phyloP scores from a whole-genome alignment of 2,888 invertebrate genomes.

The Corbicula japonica region DNA sequence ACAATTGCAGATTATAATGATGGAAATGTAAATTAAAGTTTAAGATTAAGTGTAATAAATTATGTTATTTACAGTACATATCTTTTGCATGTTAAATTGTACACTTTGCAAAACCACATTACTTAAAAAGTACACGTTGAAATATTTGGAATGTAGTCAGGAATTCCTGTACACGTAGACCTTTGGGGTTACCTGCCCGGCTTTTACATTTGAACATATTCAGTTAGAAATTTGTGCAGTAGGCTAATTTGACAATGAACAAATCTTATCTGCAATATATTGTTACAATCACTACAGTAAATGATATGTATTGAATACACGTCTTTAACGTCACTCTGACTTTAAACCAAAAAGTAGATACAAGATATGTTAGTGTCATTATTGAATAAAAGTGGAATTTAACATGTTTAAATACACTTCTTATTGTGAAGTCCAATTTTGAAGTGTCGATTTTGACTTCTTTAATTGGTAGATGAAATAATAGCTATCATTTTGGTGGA shows the following conservation, averaged over 20 bases:
- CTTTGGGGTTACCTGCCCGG: conserved; percentile 7
- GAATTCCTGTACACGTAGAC: conserved; percentile 18
- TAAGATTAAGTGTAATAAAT: no score
- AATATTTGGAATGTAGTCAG: conserved; percentile 23
- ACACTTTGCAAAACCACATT: no score
- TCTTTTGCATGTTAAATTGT: no score
- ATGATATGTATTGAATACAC: conserved; percentile 36
- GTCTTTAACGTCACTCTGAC: conserved; percentile 28
- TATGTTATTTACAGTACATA: no score
- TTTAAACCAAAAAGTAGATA: conserved; percentile 21
- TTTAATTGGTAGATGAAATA: conserved; percentile 5
- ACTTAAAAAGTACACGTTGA: conserved; percentile 26
- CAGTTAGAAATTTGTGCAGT: conserved; percentile 14
- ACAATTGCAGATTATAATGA: no score
- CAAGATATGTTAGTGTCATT: conserved; percentile 30
- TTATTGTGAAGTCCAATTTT: conserved; percentile 22
- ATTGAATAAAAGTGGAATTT: conserved; percentile 44
- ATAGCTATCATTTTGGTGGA: no score
- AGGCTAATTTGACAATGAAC: conserved; percentile 26
- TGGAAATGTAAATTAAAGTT: no score
- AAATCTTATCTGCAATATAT: conserved; percentile 29
- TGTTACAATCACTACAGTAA: conserved; percentile 27
- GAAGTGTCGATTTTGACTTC: neutral
- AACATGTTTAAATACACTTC: conserved; percentile 37
- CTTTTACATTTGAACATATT: neutral